Percentiles rank a stretch among this genome's conserved stretches.
phyloP scores from a whole-genome alignment of 2,113 vertebrate species.

The Notarius quadriscutis region DNA sequence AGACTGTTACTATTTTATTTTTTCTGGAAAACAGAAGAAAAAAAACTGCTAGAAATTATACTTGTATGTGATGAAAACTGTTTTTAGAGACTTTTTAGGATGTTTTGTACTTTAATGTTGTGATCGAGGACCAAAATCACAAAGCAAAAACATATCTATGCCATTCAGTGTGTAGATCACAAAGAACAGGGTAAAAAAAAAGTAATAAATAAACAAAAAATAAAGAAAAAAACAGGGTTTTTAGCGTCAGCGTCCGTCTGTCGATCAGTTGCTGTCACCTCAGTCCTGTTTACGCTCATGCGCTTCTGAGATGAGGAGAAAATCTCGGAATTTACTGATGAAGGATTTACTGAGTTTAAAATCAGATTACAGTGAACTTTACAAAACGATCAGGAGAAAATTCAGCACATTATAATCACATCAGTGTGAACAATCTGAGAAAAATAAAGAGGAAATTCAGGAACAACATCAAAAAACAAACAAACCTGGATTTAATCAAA shows the following conservation, averaged over 20 bases:
- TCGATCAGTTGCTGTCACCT: slow-evolving; percentile 68
- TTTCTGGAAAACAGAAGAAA: slow-evolving; percentile 59
- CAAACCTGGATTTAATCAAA: neutral
- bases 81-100: slow-evolving; percentile 79
- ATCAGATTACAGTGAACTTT: neutral
- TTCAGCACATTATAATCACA: neutral
- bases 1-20: slow-evolving; percentile 77
- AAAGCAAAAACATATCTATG: slow-evolving; percentile 74
- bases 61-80: slow-evolving; percentile 71
- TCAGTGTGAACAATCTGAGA: neutral
- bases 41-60: slow-evolving; percentile 58
- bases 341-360: neutral
- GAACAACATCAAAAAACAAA: neutral
- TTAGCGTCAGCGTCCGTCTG: slow-evolving; percentile 66
- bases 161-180: slow-evolving; percentile 68
- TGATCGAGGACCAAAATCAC: slow-evolving; percentile 78
- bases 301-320: slow-evolving; percentile 66
- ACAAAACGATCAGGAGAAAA: neutral
- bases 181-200: slow-evolving; percentile 73
- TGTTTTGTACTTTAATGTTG: slow-evolving; percentile 77
- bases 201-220: slow-evolving; percentile 56
- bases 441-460: neutral
- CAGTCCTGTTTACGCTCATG: slow-evolving; percentile 77
- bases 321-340: slow-evolving; percentile 6
- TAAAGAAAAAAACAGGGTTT: slow-evolving; percentile 60